Evolutionary conservation across 2,113 vertebrate species (phyloP).

Genomic region (Aphyosemion australe): DNA sequence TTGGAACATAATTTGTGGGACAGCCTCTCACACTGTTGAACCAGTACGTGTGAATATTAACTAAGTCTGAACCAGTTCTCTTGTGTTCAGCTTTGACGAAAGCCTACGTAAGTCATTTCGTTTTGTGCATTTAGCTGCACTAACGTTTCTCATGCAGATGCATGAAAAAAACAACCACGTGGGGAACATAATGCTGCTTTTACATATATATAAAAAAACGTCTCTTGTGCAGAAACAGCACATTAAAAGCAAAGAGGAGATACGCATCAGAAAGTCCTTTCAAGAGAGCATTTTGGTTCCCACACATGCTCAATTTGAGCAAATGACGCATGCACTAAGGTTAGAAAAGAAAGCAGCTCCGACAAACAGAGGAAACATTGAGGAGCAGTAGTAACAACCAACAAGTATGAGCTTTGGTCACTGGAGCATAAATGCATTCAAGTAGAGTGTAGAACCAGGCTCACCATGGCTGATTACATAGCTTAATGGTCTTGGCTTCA

Average conservation of each 20-base stretch:
- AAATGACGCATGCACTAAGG: constrained; percentile 26
- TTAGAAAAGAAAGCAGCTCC: constrained; percentile 53
- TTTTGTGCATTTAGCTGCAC: constrained; percentile 51
- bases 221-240: constrained; percentile 41
- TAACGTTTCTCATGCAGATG: constrained; percentile 42
- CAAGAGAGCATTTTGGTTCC: constrained; percentile 49
- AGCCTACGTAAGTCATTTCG: constrained; percentile 41
- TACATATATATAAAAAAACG: constrained; percentile 21
- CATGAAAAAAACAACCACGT: constrained; percentile 48
- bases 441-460: constrained; percentile 62
- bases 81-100: constrained; percentile 41
- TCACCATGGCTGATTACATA: constrained; percentile 75
- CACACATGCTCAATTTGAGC: constrained; percentile 56
- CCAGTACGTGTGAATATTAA: constrained; percentile 56
- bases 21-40: constrained; percentile 46
- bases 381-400: constrained; percentile 48
- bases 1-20: constrained; percentile 64
- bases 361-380: constrained; percentile 41
- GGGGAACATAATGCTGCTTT: constrained; percentile 39
- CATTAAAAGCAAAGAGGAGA: constrained; percentile 53
- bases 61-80: constrained; percentile 55
- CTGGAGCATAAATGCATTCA: constrained; percentile 61
- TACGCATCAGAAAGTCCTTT: constrained; percentile 46
- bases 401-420: constrained; percentile 57
- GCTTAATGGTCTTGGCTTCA: constrained; percentile 78